Base-by-base conservation (phyloP, 2,113 vertebrate genomes). In the Lagopus leucura region DNA sequence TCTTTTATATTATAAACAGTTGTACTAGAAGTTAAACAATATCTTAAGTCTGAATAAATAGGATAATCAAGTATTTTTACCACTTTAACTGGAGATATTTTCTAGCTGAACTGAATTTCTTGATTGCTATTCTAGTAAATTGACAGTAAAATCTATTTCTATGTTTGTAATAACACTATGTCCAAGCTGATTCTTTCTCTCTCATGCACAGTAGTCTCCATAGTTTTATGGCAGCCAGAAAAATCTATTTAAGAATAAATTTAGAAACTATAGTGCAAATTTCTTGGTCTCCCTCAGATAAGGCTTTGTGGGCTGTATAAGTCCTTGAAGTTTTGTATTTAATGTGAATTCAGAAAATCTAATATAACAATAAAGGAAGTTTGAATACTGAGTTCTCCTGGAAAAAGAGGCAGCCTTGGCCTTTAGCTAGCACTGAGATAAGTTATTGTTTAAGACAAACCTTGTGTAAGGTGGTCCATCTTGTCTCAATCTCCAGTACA, bases 1-100 rank as follows among this genome's bases (percentile, higher is more conserved):
- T 86, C 5, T 4, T 76, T 3, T 45, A 3, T 58, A 5, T 20
- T 85, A 15, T 0, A 30, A 70, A 4, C 4, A 76, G 4, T 27
- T 70, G 13, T 64, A 8, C 7, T 82, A 24, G 32, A 76, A 87
- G 8, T 86, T 61, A 47, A 47, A 21, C 10, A 24, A 12, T 24
- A 50, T 50, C 24, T 50, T 24, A 50, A 50, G 48, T 24, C 48
- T 50, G 22, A 50, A 20, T 50, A 24, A 50, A 24, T 50, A 24
- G 22, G 48, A 50, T 12, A 50, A 22, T 48, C 21, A 54, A 71
- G 7, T 63, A 8, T 15, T 57, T 83, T 67, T 66, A 8, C 12
- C 0, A 3, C 6, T 55, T 2, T 0, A 14, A 1, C 55, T 58
- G 2, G 6, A 67, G 43, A 22, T 54, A 6, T 47, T 20, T 6